Conservation (phyloP, 2,888 invertebrate species). For the Hofmannophila pseudospretella region DNA sequence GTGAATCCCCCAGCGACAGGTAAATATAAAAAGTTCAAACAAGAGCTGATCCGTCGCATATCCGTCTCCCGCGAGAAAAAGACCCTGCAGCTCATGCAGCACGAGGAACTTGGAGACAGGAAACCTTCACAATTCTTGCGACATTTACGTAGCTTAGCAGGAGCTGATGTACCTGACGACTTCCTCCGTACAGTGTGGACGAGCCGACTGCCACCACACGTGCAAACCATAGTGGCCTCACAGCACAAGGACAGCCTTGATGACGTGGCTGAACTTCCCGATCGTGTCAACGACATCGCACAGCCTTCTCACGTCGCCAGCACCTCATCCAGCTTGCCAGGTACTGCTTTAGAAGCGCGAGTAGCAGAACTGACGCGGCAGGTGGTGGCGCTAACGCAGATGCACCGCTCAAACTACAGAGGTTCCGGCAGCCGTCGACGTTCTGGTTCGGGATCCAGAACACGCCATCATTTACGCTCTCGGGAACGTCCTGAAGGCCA, state of each 20-base stretch:
- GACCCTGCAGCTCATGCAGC: conserved; percentile 13
- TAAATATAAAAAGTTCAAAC: conserved; percentile 15
- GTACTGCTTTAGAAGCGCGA: not conserved
- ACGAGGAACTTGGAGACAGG: conserved; percentile 17
- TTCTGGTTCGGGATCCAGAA: too few species aligned
- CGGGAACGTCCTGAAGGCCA: not conserved
- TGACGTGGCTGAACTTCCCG: conserved; percentile 6
- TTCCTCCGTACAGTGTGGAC: conserved; percentile 13
- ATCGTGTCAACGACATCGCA: conserved; percentile 7
- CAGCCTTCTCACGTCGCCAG: not conserved
- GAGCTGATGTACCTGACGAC: conserved; percentile 12
- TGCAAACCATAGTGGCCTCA: too few species aligned
- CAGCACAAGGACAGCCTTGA: too few species aligned
- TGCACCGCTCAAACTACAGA: not conserved
- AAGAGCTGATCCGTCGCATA: conserved; percentile 14
- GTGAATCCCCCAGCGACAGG: conserved; percentile 13
- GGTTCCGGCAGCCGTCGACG: not conserved
- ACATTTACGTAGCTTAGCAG: conserved; percentile 11
- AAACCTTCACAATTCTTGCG: too few species aligned
- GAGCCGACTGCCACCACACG: too few species aligned
- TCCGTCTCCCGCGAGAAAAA: conserved; percentile 15
- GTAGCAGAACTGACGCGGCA: conserved; percentile 2
- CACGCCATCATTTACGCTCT: not conserved
- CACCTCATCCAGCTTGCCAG: conserved; percentile 1
- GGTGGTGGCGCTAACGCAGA: not conserved